A percentile compares a stretch with the other conserved stretches of the same genome.
These are phyloP conservation scores for Colletes gigas DNA, from an alignment of 1,140 invertebrate genomes.

Conservation along the genomic window DNA sequence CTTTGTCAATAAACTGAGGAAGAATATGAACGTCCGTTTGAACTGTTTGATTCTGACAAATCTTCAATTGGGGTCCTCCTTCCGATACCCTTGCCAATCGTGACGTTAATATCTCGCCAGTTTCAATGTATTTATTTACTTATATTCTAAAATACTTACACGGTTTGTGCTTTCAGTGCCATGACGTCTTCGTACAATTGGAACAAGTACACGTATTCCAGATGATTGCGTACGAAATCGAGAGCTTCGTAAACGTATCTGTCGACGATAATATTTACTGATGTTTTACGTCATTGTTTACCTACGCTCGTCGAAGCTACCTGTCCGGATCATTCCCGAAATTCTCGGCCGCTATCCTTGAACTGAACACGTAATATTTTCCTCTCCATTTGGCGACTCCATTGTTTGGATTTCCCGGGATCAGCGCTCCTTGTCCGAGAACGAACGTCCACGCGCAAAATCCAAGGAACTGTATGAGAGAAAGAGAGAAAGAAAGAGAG, in stretches of 20 bases:
- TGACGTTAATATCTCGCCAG: constrained; percentile 18
- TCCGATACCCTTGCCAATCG: constrained; percentile 52
- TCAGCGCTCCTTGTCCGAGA: constrained; percentile 82
- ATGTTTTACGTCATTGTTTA: background rate
- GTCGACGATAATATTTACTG: background rate
- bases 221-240: constrained; percentile 81
- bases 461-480: constrained; percentile 82
- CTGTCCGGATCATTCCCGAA: constrained; percentile 84
- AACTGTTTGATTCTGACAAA: constrained; percentile 82
- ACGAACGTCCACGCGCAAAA: constrained; percentile 85
- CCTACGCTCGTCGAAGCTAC: constrained; percentile 70
- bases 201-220: constrained; percentile 84
- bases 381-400: constrained; percentile 82
- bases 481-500: constrained; percentile 20
- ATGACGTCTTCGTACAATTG: constrained; percentile 81
- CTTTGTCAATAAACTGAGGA: constrained; percentile 83
- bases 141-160: constrained; percentile 62
- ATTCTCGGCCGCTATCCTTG: constrained; percentile 79
- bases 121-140: constrained; percentile 20
- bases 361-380: constrained; percentile 83
- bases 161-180: constrained; percentile 74
- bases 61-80: constrained; percentile 49
- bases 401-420: constrained; percentile 85
- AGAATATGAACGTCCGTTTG: constrained; percentile 87
- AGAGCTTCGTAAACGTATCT: constrained; percentile 82